Base-by-base conservation (phyloP, 2,113 vertebrate species). In the Chloebia gouldiae region DNA sequence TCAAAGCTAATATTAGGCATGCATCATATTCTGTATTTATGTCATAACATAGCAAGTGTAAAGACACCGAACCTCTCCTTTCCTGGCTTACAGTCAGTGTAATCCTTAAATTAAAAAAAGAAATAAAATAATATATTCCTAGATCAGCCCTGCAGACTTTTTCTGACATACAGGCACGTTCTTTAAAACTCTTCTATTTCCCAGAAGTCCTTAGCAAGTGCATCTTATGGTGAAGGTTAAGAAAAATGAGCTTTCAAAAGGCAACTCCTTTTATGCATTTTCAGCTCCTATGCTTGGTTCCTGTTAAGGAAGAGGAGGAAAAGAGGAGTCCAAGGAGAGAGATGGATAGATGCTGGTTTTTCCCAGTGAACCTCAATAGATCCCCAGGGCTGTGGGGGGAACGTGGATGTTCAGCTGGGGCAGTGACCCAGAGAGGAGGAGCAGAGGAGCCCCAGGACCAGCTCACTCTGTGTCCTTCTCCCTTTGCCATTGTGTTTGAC, bases 401-500 rank as follows among this genome's bases (percentile, higher is more conserved):
- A 18, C 2, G 45, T 81, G 86, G 50, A 15, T 30, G 5, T 47
- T 53, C 28, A 33, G 21, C 37, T 61, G 61, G 33, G 68, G 35
- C 65, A 39, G 72, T 81, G 94, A 97, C 93, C 88, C 77, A 54
- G 79, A 1, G 45, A 96, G 66, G 71, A 96, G 81, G 73, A 51
- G 90, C 82, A 86, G 92, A 88, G 90, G 87, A 95, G 84, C 95
- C 83, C 86, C 33, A 42, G 95, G 77, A 91, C 59, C 92, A 71
- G 57, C 72, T 92, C 88, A 39, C 47, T 83, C 84, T 49, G 25
- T 88, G 80, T 83, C 86, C 81, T 89, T 75, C 97, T 97, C 92
- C 65, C 45, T 79, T 92, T 96, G 95, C 93, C 96, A 82, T 44
- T 45, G 93, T 44, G 72, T 91, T 63, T 96, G 95, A 91, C 86